These are phyloP conservation scores for Myrmecobius fasciatus DNA, from an alignment of 2,113 vertebrate genomes.

Conservation along the genomic window DNA sequence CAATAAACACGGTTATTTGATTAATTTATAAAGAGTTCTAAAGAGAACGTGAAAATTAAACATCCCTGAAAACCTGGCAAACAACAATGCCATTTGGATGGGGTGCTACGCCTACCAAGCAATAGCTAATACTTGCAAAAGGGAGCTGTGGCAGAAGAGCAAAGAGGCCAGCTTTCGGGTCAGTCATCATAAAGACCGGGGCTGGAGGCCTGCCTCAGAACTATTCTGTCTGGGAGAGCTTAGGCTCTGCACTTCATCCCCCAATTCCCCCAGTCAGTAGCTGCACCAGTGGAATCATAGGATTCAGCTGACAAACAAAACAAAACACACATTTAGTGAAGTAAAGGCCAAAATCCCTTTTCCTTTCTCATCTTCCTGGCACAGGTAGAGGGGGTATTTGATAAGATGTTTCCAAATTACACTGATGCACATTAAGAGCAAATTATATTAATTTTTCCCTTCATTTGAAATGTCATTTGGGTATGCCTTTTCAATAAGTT, in stretches of 20 bases:
- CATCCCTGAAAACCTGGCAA: conserved; percentile 33
- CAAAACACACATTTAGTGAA: conserved; percentile 42
- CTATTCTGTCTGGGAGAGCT: neutral
- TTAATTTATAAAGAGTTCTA: conserved; percentile 56
- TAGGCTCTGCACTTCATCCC: neutral
- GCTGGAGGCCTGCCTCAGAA: neutral
- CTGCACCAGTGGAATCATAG: neutral
- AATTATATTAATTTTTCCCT: conserved; percentile 53
- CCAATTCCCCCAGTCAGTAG: neutral
- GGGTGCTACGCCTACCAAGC: conserved; percentile 56
- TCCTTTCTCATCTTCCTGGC: conserved; percentile 39
- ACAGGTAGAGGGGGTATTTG: conserved; percentile 25
- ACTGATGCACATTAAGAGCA: conserved; percentile 47
- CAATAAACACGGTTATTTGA: conserved; percentile 51
- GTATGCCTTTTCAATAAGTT: conserved; percentile 21
- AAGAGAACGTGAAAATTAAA: conserved; percentile 59
- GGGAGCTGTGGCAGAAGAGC: neutral
- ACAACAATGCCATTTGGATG: conserved; percentile 49
- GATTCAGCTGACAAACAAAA: neutral
- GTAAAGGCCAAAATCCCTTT: conserved; percentile 62
- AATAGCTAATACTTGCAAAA: conserved; percentile 6
- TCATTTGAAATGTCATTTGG: conserved; percentile 43
- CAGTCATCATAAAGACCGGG: no score
- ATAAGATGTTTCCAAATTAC: conserved; percentile 55
- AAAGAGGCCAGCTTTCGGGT: neutral